Evolutionary conservation across 2,888 invertebrate genomes (phyloP), one percentile per base, ranked within the genome.

Genomic region (Pardosa pseudoannulata): DNA sequence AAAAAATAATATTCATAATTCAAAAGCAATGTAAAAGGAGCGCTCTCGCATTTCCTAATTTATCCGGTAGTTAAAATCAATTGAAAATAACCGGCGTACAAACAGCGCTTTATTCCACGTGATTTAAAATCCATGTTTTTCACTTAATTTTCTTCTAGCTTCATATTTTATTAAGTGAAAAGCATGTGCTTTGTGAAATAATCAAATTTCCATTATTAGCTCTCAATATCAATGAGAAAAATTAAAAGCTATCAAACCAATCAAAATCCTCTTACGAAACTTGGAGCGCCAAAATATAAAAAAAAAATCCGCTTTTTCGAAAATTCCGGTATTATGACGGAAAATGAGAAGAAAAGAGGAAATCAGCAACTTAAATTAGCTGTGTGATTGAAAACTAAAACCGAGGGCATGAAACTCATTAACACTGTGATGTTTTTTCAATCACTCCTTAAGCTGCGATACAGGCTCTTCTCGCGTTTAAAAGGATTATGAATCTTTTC

Each of bases 371-470:
- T 65, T 27, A 71, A 81, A 74, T 81, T 81, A 81, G 74, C 39
- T 62, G 74, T 68, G 82, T 82, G 82, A 82, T 82, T 82, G 82
- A 76, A 82, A 82, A 82, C 75, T 76, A 75, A 71, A 81, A 75
- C 56, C 72, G 36, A 68, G 70, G 41, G 75, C 56, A 31, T 71
- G 67, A 73, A 82, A 75, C 82, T 82, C 82, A 75, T 82, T 82
- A 82, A 82, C 75, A 76, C 65, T 29, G 65, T n/a, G 32, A 65
- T 29, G 3, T 62, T 79, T 70, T 73, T 67, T 65, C 64, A 31
- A 72, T 71, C 79, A 27, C 46, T 68, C 74, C 68, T 74, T 81
- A 67, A 81, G 81, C 56, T 13, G 27, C 32, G 73, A 80, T 80
- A 41, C 67, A 11, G 67, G 41, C 70, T 70, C 71, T 62, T 50